These are phyloP conservation scores for Amorpha juglandis DNA, from an alignment of 2,888 invertebrate species.

Conservation along the genomic window DNA sequence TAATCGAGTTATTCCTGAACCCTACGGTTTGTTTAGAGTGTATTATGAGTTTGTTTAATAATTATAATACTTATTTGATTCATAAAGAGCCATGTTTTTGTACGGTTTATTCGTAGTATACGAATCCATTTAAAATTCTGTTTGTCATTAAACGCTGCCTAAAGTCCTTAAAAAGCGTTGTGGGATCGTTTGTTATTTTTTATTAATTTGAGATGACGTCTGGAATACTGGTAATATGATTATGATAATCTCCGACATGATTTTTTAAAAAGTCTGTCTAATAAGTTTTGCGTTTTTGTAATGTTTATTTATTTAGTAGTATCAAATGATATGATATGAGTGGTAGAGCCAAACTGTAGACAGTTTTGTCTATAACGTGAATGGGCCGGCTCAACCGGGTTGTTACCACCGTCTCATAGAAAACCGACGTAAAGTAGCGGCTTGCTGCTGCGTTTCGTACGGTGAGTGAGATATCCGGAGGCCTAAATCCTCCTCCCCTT, in stretches of 20 bases:
- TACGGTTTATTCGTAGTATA: neutral
- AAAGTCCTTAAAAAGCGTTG: constrained; percentile 1
- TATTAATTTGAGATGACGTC: neutral
- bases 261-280: neutral
- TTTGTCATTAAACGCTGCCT: constrained; percentile 9
- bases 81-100: constrained; percentile 14
- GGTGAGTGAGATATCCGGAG: too few species aligned
- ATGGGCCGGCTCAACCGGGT: too few species aligned
- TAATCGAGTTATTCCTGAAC: constrained; percentile 57
- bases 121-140: constrained; percentile 17
- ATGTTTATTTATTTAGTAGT: neutral
- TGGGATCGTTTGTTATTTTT: neutral
- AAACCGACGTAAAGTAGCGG: too few species aligned
- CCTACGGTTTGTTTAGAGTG: constrained; percentile 43
- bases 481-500: too few species aligned
- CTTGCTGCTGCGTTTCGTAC: too few species aligned
- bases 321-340: too few species aligned
- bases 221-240: neutral
- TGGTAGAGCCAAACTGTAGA: too few species aligned
- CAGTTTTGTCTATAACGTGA: too few species aligned
- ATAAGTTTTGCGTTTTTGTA: neutral
- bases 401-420: too few species aligned
- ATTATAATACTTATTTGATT: constrained; percentile 26
- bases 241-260: neutral
- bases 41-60: constrained; percentile 27